phyloP scores from a whole-genome alignment of 1,140 invertebrate genomes.

The Battus philenor region DNA sequence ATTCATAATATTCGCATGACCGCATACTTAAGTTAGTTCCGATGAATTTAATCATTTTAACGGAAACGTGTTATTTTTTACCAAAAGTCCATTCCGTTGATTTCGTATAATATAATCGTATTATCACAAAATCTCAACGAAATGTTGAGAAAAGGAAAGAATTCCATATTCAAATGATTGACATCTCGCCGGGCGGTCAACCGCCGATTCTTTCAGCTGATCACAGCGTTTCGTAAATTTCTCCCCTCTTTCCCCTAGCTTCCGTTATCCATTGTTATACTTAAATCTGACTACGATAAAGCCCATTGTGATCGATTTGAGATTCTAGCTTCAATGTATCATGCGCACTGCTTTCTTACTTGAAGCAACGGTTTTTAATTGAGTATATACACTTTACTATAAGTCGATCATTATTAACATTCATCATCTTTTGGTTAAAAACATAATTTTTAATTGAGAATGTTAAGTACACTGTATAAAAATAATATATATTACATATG shows the following conservation, averaged over 20 bases:
- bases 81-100: conserved; percentile 55
- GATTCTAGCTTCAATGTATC: conserved; percentile 28
- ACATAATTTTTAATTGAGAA: too few relatives aligned
- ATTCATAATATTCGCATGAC: conserved; percentile 49
- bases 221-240: conserved; percentile 29
- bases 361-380: too few relatives aligned
- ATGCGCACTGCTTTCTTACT: too few relatives aligned
- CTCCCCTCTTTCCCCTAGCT: conserved; percentile 41
- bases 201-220: conserved; percentile 27
- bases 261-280: conserved; percentile 46
- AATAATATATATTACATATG: too few relatives aligned
- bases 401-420: too few relatives aligned
- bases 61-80: conserved; percentile 37
- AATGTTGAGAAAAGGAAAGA: conserved; percentile 58
- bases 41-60: conserved; percentile 33
- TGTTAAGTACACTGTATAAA: too few relatives aligned
- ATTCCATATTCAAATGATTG: conserved; percentile 72
- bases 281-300: conserved; percentile 53
- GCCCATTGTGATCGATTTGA: conserved; percentile 53
- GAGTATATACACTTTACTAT: too few relatives aligned
- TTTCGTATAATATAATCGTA: conserved; percentile 55
- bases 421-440: too few relatives aligned
- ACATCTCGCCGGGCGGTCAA: conserved; percentile 70
- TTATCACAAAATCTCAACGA: conserved; percentile 61
- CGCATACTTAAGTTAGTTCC: conserved; percentile 36